phyloP scores from a whole-genome alignment of 2,888 invertebrate species.

The Galerucella calmariensis region DNA sequence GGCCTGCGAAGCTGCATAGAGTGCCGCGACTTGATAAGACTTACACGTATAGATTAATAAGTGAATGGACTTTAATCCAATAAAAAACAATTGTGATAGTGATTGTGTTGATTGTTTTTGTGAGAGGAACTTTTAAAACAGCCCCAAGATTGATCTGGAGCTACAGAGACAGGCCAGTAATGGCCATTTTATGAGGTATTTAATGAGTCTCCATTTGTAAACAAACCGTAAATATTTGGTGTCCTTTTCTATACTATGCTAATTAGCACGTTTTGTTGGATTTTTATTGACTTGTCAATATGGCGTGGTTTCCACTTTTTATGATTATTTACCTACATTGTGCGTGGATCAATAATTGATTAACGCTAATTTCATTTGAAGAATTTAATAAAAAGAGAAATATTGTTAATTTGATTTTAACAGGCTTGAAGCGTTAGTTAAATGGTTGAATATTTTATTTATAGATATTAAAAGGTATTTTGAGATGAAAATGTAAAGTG shows the following conservation, averaged over 20 bases:
- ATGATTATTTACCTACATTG: constrained; percentile 29
- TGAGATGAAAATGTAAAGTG: too few species aligned
- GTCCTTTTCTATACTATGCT: constrained; percentile 38
- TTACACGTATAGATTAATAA: constrained; percentile 56
- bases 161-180: constrained; percentile 79
- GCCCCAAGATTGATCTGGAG: constrained; percentile 80
- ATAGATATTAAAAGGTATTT: too few species aligned
- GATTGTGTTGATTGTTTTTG: constrained; percentile 44
- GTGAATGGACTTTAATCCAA: constrained; percentile 33
- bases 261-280: constrained; percentile 46
- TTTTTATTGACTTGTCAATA: constrained; percentile 44
- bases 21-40: constrained; percentile 60
- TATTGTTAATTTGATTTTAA: too few species aligned
- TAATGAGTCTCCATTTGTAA: constrained; percentile 42
- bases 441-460: too few species aligned
- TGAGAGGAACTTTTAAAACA: constrained; percentile 59
- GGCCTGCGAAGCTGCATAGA: constrained; percentile 55
- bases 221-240: constrained; percentile 47
- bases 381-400: too few species aligned
- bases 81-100: constrained; percentile 45
- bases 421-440: too few species aligned
- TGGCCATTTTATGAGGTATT: constrained; percentile 80
- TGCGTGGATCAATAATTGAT: constrained; percentile 21
- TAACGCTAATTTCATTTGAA: neutral
- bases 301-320: constrained; percentile 35